A percentile compares a stretch with the other conserved stretches of the same genome.
phyloP scores from a whole-genome alignment of 2,888 invertebrate species.

The Leptinotarsa haldemani region DNA sequence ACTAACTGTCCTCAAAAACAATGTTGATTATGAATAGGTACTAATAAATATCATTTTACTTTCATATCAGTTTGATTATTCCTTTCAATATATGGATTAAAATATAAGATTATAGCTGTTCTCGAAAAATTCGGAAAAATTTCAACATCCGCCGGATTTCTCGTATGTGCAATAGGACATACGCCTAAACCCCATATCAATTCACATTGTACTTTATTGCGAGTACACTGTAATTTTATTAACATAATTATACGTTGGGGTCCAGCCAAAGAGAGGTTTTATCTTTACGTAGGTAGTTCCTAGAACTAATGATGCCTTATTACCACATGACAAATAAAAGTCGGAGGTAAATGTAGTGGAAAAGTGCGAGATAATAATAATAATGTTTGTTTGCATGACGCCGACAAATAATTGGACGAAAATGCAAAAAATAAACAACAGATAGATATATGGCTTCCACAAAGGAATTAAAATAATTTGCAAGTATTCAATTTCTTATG shows the following conservation, averaged over 20 bases:
- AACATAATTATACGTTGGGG: slow-evolving; percentile 43
- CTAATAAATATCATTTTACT: no score
- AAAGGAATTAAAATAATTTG: no score
- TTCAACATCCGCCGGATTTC: slow-evolving; percentile 26
- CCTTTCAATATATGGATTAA: background rate
- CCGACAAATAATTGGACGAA: no score
- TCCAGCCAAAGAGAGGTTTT: slow-evolving; percentile 28
- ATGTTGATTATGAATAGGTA: no score
- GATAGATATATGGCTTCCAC: no score
- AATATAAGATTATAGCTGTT: background rate
- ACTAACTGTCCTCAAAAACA: no score
- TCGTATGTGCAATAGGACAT: slow-evolving; percentile 32
- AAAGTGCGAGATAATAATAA: background rate
- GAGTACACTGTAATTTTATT: slow-evolving; percentile 43
- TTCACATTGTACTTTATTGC: slow-evolving; percentile 42
- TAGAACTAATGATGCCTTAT: slow-evolving; percentile 37
- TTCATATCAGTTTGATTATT: background rate
- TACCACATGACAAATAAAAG: slow-evolving; percentile 31
- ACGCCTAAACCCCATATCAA: slow-evolving; percentile 39
- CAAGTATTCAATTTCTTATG: no score
- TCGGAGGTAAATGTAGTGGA: slow-evolving; percentile 23
- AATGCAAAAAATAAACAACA: no score
- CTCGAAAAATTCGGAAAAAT: slow-evolving; percentile 13
- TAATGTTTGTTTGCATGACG: background rate
- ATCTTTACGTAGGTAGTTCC: slow-evolving; percentile 41